Evolutionary conservation across 2,888 invertebrate genomes (phyloP).

Genomic region (Leptinotarsa rubiginosa): DNA sequence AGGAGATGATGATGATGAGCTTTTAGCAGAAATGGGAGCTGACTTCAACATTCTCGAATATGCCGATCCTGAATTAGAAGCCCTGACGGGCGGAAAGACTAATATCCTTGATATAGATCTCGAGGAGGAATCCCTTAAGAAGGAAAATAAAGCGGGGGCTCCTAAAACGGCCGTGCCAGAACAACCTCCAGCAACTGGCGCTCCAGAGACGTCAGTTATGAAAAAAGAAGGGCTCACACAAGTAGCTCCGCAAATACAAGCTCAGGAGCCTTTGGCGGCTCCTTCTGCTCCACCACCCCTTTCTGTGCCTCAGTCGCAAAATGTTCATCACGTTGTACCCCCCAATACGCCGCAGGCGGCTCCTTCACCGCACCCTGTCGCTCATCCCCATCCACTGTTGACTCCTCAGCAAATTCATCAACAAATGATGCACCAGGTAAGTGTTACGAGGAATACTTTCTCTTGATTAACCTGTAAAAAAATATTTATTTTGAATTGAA

Average conservation of each 20-base stretch:
- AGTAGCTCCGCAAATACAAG: constrained; percentile 22
- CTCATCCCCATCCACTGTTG: constrained; percentile 52
- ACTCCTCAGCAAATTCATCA: constrained; percentile 68
- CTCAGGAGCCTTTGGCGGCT: constrained; percentile 28
- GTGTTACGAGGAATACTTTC: not conserved
- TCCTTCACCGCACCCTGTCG: constrained; percentile 44
- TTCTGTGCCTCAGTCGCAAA: constrained; percentile 31
- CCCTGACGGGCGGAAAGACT: constrained; percentile 82
- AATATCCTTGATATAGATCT: constrained; percentile 88
- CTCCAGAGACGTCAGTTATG: constrained; percentile 20
- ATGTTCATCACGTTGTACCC: constrained; percentile 39
- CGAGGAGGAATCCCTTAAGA: constrained; percentile 80
- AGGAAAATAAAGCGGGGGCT: constrained; percentile 69
- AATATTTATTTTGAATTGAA: no score
- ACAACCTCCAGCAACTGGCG: constrained; percentile 13
- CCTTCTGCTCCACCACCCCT: constrained; percentile 24
- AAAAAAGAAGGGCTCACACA: constrained; percentile 42
- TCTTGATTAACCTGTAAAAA: no score
- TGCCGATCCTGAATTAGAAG: constrained; percentile 92
- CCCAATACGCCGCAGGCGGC: constrained; percentile 27
- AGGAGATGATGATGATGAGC: constrained; percentile 87
- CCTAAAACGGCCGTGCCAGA: constrained; percentile 33
- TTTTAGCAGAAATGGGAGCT: constrained; percentile 90
- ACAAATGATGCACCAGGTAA: constrained; percentile 70
- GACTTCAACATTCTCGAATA: constrained; percentile 97